phyloP scores from a whole-genome alignment of 2,113 vertebrate genomes.

The Galemys pyrenaicus region DNA sequence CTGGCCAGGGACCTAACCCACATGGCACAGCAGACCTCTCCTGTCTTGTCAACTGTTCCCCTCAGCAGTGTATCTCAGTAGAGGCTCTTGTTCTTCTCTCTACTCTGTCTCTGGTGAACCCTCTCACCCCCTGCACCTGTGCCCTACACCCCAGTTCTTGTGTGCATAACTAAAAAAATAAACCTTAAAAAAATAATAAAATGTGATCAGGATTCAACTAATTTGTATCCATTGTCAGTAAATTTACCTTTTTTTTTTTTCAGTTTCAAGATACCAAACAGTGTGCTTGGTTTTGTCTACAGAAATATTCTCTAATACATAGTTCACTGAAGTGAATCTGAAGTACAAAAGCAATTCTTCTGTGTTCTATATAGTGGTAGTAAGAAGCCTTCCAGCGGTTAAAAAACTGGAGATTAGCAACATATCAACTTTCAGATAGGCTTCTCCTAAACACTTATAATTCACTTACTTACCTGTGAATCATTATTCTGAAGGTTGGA shows the following conservation, averaged over 20 bases:
- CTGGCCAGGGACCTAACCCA: no score
- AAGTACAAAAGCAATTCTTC: conserved; percentile 41
- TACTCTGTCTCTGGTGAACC: no score
- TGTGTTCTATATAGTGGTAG: not conserved
- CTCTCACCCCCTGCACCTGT: no score
- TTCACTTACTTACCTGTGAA: conserved; percentile 61
- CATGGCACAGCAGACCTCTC: no score
- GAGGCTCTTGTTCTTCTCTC: no score
- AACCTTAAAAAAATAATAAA: not conserved
- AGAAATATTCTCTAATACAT: not conserved
- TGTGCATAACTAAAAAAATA: no score
- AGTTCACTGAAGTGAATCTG: not conserved
- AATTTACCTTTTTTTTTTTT: not conserved
- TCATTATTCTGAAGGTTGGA: conserved; percentile 61
- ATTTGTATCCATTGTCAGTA: not conserved
- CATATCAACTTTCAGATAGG: conserved; percentile 63
- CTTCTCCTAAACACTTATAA: conserved; percentile 51
- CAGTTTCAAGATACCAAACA: not conserved
- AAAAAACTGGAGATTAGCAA: conserved; percentile 47
- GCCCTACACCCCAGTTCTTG: no score
- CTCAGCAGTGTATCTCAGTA: no score
- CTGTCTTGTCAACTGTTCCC: no score
- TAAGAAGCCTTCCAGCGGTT: not conserved
- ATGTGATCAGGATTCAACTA: not conserved
- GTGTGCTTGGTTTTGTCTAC: not conserved